Base-by-base conservation (phyloP, 2,797 vertebrate species). In the Carcharodon carcharias region DNA sequence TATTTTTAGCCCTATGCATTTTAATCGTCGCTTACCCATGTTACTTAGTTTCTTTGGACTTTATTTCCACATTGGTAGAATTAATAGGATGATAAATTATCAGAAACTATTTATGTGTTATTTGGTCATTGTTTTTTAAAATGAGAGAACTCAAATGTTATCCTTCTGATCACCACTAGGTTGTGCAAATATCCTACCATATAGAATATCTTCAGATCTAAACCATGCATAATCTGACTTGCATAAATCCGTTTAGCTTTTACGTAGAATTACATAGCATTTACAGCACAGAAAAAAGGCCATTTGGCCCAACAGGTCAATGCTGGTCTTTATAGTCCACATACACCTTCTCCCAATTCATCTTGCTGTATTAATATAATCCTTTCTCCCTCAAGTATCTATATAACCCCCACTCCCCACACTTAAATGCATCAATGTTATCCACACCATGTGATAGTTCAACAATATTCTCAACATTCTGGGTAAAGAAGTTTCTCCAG, bases 131-230 rank as follows among this genome's bases (percentile, higher is more conserved):
- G 3, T 63, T 95, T 18, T 18, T 35, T 3, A 31, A 56, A 69
- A 45, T 3, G n/a, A 73, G 50, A 54, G 14, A 73, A 50, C 16
- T 73, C 58, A 56, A 35, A 35, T 95, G 65, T 95, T 95, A 95
- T 77, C 50, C 50, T 95, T 54, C 50, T 95, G 26, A 35, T 95
- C 50, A 77, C 94, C 69, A 77, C 65, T 95, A 95, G 94, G 94
- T 77, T 95, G 94, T n/a, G 94, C 94, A 95, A 95, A 56, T 77
- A 77, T 6, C 28, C 69, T 56, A 69, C 31, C 18, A 54, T 77
- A 35, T 95, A 35, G 67, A 67, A 7, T 91, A 28, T 40, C 11
- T 65, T 65, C 61, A 45, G 61, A 65, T 65, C 91, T 45, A 67
- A 93, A 67, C 63, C 23, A 92, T 21, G 3, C 65, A 58, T 65